Conservation (phyloP, 2,797 vertebrate species). For the Muscicapa comitata region DNA sequence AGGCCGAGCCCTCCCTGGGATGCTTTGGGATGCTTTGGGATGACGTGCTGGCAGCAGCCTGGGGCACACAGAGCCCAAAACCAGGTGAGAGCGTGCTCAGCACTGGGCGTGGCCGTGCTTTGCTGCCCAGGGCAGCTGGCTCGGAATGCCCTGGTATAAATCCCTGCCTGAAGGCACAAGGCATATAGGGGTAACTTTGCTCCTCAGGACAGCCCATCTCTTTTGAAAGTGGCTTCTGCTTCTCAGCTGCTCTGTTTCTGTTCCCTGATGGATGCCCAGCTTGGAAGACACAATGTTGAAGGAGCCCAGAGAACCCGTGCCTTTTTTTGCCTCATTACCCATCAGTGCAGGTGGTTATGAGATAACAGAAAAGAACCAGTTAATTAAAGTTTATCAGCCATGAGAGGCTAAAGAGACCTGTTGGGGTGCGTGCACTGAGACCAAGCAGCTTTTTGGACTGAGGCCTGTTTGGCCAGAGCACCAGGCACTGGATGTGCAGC, state of each 20-base stretch:
- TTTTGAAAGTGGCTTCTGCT: background rate
- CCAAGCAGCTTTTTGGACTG: background rate
- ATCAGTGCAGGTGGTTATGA: background rate
- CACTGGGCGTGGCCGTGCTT: background rate
- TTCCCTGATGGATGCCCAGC: background rate
- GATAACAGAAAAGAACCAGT: background rate
- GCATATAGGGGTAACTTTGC: background rate
- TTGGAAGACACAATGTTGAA: background rate
- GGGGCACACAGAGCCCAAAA: background rate
- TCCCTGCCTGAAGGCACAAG: background rate
- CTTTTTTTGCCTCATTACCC: background rate
- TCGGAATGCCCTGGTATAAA: background rate
- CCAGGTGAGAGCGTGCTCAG: background rate
- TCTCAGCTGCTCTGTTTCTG: background rate
- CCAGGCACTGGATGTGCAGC: fast-evolving
- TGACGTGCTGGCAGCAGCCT: background rate
- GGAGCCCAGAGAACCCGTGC: background rate
- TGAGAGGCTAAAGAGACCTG: background rate
- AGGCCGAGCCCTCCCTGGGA: background rate
- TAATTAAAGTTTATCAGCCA: background rate
- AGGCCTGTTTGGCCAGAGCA: background rate
- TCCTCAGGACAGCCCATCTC: background rate
- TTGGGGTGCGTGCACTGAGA: background rate
- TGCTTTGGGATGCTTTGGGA: background rate
- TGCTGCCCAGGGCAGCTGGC: background rate